These are phyloP conservation scores for Morpho achilles DNA, from an alignment of 2,888 invertebrate genomes.

Conservation along the genomic window DNA sequence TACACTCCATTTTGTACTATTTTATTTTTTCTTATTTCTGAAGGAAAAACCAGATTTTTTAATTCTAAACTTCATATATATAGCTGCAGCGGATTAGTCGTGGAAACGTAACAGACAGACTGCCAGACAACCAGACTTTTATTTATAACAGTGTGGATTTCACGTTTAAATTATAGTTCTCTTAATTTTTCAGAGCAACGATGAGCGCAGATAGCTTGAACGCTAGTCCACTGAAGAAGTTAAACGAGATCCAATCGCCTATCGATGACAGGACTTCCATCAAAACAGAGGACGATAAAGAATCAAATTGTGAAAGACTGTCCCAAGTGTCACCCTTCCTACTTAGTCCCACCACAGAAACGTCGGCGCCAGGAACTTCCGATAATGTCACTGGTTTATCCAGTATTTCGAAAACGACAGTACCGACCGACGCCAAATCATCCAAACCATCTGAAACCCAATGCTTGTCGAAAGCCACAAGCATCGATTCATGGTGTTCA, in stretches of 20 bases:
- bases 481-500: constrained; percentile 82
- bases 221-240: constrained; percentile 52
- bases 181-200: constrained; percentile 51
- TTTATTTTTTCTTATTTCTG: no score
- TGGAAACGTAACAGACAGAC: no score
- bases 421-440: constrained; percentile 70
- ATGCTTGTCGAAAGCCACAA: constrained; percentile 75
- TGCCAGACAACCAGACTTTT: no score
- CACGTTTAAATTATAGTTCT: background rate
- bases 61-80: no score
- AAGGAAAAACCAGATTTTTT: no score
- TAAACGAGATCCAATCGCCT: constrained; percentile 40
- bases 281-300: constrained; percentile 55
- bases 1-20: no score
- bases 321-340: constrained; percentile 69
- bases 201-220: constrained; percentile 75
- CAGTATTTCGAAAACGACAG: constrained; percentile 68
- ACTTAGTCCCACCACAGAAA: constrained; percentile 64
- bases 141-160: no score
- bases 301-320: constrained; percentile 54
- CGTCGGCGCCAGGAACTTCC: constrained; percentile 52
- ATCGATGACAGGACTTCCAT: constrained; percentile 59
- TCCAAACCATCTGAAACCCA: constrained; percentile 69
- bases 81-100: no score
- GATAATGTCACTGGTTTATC: constrained; percentile 64